Evolutionary conservation across 2,888 invertebrate genomes (phyloP).

Genomic region (Mayetiola destructor): DNA sequence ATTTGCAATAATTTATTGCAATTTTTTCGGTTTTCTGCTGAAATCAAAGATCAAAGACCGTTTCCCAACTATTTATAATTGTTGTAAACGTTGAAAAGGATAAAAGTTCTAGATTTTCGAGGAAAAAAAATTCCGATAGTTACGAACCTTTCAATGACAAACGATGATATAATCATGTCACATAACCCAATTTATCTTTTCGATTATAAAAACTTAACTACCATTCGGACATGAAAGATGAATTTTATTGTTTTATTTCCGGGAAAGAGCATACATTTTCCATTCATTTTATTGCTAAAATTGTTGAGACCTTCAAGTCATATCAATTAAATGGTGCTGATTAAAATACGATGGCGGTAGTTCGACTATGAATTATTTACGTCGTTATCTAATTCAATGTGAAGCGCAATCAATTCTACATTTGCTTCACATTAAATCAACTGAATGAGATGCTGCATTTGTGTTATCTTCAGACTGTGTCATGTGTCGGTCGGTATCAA

Average conservation of each 20-base stretch:
- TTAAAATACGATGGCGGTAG: not conserved
- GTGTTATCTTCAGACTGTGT: too few relatives aligned
- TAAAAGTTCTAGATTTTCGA: not conserved
- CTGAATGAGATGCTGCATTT: too few relatives aligned
- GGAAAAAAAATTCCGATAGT: not conserved
- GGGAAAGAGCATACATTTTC: not conserved
- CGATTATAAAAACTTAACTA: not conserved
- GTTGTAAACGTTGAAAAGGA: not conserved
- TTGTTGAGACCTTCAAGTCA: not conserved
- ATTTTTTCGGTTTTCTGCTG: not conserved
- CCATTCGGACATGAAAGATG: not conserved
- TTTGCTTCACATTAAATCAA: not conserved
- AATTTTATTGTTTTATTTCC: not conserved
- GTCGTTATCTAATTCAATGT: not conserved
- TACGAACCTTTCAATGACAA: not conserved
- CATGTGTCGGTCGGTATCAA: too few relatives aligned
- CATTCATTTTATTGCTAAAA: not conserved
- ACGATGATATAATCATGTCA: slow-evolving; percentile 3
- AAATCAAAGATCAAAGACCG: not conserved
- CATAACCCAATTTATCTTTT: slow-evolving; percentile 6
- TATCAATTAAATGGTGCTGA: not conserved
- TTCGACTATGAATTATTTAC: not conserved
- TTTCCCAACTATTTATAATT: not conserved
- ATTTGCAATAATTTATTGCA: not conserved
- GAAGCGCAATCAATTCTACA: not conserved